phyloP scores from a whole-genome alignment of 2,797 vertebrate genomes.

The Sylvia borin region DNA sequence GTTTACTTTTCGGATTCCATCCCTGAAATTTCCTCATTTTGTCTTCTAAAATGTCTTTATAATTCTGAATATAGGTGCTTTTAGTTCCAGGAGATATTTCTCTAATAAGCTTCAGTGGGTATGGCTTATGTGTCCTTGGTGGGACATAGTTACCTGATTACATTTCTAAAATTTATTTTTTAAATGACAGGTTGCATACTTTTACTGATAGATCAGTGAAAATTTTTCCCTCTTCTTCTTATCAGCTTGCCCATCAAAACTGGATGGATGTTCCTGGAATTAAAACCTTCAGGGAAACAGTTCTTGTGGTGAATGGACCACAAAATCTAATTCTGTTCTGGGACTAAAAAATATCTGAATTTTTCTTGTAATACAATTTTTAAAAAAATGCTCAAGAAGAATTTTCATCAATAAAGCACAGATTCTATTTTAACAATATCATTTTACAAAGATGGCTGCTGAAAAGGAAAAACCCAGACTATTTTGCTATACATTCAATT shows the following conservation, averaged over 20 bases:
- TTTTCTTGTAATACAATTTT: neutral
- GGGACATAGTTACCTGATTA: neutral
- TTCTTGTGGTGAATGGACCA: neutral
- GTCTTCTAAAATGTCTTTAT: neutral
- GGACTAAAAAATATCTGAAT: neutral
- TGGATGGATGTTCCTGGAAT: neutral
- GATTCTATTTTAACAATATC: neutral
- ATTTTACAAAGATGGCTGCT: neutral
- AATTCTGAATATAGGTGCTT: neutral
- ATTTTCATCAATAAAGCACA: neutral
- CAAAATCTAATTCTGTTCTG: slow-evolving; percentile 4
- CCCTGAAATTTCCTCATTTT: neutral
- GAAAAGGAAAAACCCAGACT: neutral
- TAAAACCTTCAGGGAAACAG: neutral
- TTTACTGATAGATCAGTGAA: neutral
- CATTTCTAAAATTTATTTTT: neutral
- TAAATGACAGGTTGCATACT: neutral
- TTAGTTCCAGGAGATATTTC: neutral
- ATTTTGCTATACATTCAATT: neutral
- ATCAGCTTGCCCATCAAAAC: neutral
- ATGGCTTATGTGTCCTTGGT: neutral
- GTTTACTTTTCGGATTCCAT: neutral
- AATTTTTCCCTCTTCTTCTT: neutral
- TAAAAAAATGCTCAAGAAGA: neutral
- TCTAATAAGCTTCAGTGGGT: neutral